Percentiles rank a stretch among this genome's conserved stretches.
Evolutionary conservation across 2,113 vertebrate species (phyloP).

Genomic region (Piliocolobus tephrosceles): DNA sequence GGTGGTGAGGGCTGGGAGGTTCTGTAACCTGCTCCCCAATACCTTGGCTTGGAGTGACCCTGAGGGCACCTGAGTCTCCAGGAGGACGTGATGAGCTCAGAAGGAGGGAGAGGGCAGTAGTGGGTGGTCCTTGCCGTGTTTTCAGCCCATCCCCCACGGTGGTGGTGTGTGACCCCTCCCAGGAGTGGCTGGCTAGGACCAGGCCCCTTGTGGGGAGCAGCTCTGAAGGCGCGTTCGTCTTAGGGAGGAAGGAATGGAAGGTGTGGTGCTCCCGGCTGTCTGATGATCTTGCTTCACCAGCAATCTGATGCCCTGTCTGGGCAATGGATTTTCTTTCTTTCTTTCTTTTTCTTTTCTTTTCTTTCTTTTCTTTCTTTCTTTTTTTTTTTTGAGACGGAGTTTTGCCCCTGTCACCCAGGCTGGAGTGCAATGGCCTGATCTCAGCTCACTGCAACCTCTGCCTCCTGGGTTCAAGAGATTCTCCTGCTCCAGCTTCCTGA

Average conservation of each 20-base stretch:
- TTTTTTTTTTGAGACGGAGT: no score
- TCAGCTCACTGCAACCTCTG: no score
- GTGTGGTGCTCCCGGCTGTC: no score
- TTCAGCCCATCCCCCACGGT: no score
- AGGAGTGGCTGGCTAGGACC: neutral
- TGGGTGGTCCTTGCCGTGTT: rapidly evolving
- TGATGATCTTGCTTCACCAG: rapidly evolving
- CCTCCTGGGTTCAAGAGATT: no score
- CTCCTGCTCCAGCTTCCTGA: no score
- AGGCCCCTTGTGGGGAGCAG: neutral
- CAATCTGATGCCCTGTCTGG: rapidly evolving
- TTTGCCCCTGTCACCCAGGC: no score
- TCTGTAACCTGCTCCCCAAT: neutral
- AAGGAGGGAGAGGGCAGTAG: neutral
- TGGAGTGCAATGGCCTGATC: no score
- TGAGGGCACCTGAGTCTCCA: neutral
- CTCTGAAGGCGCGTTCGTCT: neutral
- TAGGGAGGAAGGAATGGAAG: neutral
- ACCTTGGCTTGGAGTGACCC: neutral
- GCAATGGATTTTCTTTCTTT: neutral
- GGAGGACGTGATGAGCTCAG: neutral
- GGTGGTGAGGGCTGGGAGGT: no score
- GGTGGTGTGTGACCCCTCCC: neutral
- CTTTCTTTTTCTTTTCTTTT: no score
- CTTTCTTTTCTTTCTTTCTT: no score